Evolutionary conservation across 2,888 invertebrate genomes (phyloP).

Genomic region (Drosophila tripunctata): DNA sequence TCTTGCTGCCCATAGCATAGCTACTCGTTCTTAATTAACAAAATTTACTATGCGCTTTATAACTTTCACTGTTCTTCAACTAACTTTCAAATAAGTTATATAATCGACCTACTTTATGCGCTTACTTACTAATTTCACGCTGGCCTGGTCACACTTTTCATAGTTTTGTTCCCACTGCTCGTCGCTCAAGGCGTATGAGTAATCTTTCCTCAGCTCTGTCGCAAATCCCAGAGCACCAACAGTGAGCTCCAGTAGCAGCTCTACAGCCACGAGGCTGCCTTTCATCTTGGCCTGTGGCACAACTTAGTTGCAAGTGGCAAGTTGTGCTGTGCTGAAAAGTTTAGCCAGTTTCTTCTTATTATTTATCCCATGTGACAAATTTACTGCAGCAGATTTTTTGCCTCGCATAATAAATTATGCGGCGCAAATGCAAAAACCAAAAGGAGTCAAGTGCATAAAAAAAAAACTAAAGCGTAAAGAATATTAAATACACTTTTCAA

Average conservation of each 20-base stretch:
- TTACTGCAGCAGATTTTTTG: constrained; percentile 71
- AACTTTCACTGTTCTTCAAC: neutral
- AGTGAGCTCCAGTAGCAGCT: constrained; percentile 6
- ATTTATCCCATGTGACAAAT: constrained; percentile 82
- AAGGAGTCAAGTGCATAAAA: neutral
- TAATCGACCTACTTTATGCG: constrained; percentile 18
- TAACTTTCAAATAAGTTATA: neutral
- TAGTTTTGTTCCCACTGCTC: constrained; percentile 18
- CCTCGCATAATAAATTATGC: constrained; percentile 67
- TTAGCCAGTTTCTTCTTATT: constrained; percentile 62
- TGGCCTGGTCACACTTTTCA: constrained; percentile 52
- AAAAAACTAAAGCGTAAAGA: neutral
- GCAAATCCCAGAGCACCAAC: constrained; percentile 48
- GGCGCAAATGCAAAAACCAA: constrained; percentile 24
- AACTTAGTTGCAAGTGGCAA: constrained; percentile 3
- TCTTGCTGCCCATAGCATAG: no score
- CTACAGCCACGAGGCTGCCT: neutral
- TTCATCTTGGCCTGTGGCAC: constrained; percentile 16
- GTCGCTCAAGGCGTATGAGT: constrained; percentile 62
- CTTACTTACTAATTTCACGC: constrained; percentile 63
- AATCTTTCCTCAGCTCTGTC: constrained; percentile 49
- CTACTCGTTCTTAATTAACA: no score
- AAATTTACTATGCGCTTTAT: no score
- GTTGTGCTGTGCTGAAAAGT: constrained; percentile 49
- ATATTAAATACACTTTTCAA: constrained; percentile 1